Evolutionary conservation across 2,888 invertebrate species (phyloP).

Genomic region (Philereme transversata): DNA sequence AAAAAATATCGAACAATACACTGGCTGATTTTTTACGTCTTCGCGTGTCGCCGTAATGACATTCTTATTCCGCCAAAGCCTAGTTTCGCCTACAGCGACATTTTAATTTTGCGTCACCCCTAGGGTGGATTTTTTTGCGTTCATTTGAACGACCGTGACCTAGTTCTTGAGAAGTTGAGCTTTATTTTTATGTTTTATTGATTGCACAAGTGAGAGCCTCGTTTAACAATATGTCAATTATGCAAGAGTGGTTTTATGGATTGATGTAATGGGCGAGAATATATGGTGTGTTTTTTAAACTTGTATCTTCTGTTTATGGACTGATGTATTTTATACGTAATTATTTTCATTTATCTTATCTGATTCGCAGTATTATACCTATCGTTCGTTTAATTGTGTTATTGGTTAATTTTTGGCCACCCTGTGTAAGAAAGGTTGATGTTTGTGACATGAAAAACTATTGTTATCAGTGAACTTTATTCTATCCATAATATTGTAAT

Average conservation of each 20-base stretch:
- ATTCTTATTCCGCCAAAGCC: constrained; percentile 53
- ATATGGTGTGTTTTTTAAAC: constrained; percentile 3
- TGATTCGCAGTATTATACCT: neutral
- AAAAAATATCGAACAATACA: constrained; percentile 25
- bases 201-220: constrained; percentile 10
- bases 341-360: constrained; percentile 1
- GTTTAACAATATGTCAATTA: constrained; percentile 16
- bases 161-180: constrained; percentile 24
- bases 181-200: constrained; percentile 22
- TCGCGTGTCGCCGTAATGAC: constrained; percentile 50
- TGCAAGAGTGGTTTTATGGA: constrained; percentile 1
- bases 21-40: constrained; percentile 33
- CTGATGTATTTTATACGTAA: constrained; percentile 7
- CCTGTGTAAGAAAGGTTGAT: too few species aligned
- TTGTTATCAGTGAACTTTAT: too few species aligned
- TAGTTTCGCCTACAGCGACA: constrained; percentile 60
- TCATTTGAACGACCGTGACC: constrained; percentile 63
- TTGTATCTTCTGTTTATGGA: neutral
- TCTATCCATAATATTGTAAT: too few species aligned
- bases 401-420: too few species aligned
- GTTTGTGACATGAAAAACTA: too few species aligned
- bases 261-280: neutral
- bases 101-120: constrained; percentile 57
- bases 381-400: too few species aligned
- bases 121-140: constrained; percentile 50